Evolutionary conservation across 2,113 vertebrate genomes (phyloP).

Genomic region (Mirza zaza): DNA sequence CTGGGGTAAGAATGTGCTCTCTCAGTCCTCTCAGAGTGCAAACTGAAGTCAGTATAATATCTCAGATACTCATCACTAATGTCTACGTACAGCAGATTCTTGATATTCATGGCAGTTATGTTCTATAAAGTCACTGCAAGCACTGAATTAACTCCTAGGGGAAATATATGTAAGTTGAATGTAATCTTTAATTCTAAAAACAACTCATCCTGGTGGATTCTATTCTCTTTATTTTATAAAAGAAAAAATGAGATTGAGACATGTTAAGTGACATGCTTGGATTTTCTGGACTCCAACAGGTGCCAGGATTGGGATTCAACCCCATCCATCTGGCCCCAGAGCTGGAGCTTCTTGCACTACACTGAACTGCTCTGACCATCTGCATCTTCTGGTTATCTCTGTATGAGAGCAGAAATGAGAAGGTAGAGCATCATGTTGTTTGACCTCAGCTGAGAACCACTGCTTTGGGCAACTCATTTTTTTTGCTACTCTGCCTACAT

Average conservation of each 20-base stretch:
- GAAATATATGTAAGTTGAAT: not conserved
- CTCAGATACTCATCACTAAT: not conserved
- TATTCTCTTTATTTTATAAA: not conserved
- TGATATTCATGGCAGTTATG: not conserved
- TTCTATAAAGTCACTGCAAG: not conserved
- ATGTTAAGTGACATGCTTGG: not conserved
- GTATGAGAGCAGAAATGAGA: not conserved
- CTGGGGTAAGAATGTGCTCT: not conserved
- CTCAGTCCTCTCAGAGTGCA: not conserved
- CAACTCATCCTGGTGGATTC: not conserved
- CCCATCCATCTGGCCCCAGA: too few relatives aligned
- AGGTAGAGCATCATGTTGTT: not conserved
- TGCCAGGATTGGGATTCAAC: not conserved
- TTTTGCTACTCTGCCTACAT: not conserved
- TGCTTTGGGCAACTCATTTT: not conserved
- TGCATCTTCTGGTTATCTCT: not conserved
- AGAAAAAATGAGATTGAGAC: not conserved
- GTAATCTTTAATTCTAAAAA: not conserved
- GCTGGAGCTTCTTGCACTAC: not conserved
- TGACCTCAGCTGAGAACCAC: not conserved
- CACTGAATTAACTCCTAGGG: not conserved
- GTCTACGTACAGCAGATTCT: not conserved
- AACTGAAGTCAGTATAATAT: not conserved
- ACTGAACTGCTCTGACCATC: fast-evolving
- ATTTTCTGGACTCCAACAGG: too few relatives aligned